A percentile compares a stretch with the other conserved stretches of the same genome.
Evolutionary conservation across 2,888 invertebrate genomes (phyloP).

Genomic region (Fragum sueziense): DNA sequence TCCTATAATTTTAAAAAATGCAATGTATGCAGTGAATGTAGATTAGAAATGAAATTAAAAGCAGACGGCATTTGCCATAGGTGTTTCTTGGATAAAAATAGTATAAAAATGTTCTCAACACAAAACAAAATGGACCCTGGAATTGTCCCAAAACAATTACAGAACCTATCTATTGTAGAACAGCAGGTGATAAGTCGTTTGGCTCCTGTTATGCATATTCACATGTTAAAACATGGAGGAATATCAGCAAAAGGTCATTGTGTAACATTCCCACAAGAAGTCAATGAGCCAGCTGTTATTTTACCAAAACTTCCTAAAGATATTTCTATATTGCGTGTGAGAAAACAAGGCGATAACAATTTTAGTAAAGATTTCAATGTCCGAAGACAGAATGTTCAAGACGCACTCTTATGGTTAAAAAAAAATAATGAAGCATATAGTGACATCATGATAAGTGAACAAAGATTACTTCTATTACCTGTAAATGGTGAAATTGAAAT

Average conservation of each 20-base stretch:
- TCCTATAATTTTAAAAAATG: constrained; percentile 36
- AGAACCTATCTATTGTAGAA: constrained; percentile 41
- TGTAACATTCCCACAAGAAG: constrained; percentile 54
- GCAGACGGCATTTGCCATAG: constrained; percentile 22
- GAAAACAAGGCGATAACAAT: constrained; percentile 40
- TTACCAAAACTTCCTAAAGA: constrained; percentile 36
- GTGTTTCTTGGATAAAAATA: constrained; percentile 38
- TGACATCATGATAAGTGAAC: constrained; percentile 40
- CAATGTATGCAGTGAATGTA: constrained; percentile 35
- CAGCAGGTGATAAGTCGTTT: constrained; percentile 41
- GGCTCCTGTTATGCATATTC: constrained; percentile 28
- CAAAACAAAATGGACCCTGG: constrained; percentile 55
- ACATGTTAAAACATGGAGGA: constrained; percentile 52
- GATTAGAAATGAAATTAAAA: constrained; percentile 45
- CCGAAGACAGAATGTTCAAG: constrained; percentile 39
- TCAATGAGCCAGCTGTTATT: constrained; percentile 49
- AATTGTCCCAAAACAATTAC: constrained; percentile 30
- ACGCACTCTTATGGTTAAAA: constrained; percentile 43
- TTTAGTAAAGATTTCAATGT: constrained; percentile 50
- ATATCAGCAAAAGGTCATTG: constrained; percentile 50
- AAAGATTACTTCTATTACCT: constrained; percentile 42
- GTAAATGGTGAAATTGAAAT: constrained; percentile 34
- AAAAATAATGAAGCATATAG: constrained; percentile 40
- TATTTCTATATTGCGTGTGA: constrained; percentile 38
- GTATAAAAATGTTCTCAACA: constrained; percentile 44